A percentile compares a stretch with the other conserved stretches of the same genome.
phyloP scores from a whole-genome alignment of 2,888 invertebrate species.

The Clanis bilineata region DNA sequence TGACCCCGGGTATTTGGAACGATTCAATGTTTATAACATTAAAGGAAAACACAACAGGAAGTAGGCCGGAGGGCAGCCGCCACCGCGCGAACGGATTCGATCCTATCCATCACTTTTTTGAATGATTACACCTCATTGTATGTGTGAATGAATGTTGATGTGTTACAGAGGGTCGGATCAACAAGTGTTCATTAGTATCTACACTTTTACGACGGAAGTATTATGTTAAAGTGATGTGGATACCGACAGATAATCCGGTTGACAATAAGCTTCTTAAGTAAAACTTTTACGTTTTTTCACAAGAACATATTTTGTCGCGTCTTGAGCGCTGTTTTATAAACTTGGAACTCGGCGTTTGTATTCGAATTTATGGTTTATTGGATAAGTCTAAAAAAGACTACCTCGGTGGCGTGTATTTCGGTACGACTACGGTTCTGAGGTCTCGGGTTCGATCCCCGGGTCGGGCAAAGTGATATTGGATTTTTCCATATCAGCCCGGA shows the following conservation, averaged over 20 bases:
- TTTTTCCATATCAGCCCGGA: too few species aligned
- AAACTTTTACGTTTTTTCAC: neutral
- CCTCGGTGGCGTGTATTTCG: too few species aligned
- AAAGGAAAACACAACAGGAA: slow-evolving; percentile 59
- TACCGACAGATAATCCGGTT: neutral
- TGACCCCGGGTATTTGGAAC: slow-evolving; percentile 73
- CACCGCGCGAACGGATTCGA: slow-evolving; percentile 21
- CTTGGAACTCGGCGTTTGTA: neutral
- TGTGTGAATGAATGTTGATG: slow-evolving; percentile 31
- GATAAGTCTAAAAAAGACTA: too few species aligned
- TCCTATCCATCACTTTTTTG: slow-evolving; percentile 44
- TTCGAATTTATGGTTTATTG: neutral
- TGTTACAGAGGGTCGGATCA: slow-evolving; percentile 29
- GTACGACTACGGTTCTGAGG: too few species aligned
- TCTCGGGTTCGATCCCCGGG: too few species aligned
- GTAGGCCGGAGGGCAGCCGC: slow-evolving; percentile 49
- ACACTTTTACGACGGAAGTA: slow-evolving; percentile 25
- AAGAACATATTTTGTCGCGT: neutral
- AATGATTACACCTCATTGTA: slow-evolving; percentile 39
- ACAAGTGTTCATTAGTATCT: slow-evolving; percentile 33
- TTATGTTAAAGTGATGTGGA: slow-evolving; percentile 15
- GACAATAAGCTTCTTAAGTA: neutral
- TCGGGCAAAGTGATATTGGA: too few species aligned
- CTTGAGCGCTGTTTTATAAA: neutral
- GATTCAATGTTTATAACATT: slow-evolving; percentile 63